Evolutionary conservation across 2,113 vertebrate species (phyloP).

Genomic region (Parus major): DNA sequence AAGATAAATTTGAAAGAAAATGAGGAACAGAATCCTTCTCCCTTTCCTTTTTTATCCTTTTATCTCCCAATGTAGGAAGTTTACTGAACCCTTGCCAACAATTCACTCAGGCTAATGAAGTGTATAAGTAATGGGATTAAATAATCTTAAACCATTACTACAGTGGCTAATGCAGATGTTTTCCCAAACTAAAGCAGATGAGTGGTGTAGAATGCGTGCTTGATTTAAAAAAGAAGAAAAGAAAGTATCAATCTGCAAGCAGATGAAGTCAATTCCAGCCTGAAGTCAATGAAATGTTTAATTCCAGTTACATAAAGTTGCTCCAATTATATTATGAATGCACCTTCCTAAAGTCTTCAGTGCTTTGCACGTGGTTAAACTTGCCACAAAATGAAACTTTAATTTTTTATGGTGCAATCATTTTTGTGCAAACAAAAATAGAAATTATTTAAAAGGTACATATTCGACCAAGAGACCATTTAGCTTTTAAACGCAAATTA

Average conservation of each 20-base stretch:
- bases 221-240: slow-evolving; percentile 71
- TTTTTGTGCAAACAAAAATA: slow-evolving; percentile 13
- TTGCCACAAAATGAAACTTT: background rate
- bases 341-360: background rate
- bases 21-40: slow-evolving; percentile 56
- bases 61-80: slow-evolving; percentile 72
- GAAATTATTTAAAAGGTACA: slow-evolving; percentile 11
- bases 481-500: slow-evolving; percentile 10
- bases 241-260: slow-evolving; percentile 49
- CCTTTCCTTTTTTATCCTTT: slow-evolving; percentile 70
- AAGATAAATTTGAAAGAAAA: slow-evolving; percentile 73
- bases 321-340: background rate
- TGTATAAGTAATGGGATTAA: slow-evolving; percentile 80
- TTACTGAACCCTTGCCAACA: slow-evolving; percentile 77
- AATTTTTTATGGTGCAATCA: background rate
- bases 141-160: slow-evolving; percentile 77
- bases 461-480: background rate
- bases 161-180: slow-evolving; percentile 73
- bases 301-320: slow-evolving; percentile 37
- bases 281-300: slow-evolving; percentile 60
- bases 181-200: slow-evolving; percentile 68
- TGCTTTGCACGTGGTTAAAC: background rate
- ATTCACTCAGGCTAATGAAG: slow-evolving; percentile 84
- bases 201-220: slow-evolving; percentile 54
- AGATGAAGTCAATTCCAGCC: slow-evolving; percentile 54